Evolutionary conservation across 1,140 invertebrate genomes (phyloP), one percentile per base, ranked within the genome.

Genomic region (Drosophila ambigua): DNA sequence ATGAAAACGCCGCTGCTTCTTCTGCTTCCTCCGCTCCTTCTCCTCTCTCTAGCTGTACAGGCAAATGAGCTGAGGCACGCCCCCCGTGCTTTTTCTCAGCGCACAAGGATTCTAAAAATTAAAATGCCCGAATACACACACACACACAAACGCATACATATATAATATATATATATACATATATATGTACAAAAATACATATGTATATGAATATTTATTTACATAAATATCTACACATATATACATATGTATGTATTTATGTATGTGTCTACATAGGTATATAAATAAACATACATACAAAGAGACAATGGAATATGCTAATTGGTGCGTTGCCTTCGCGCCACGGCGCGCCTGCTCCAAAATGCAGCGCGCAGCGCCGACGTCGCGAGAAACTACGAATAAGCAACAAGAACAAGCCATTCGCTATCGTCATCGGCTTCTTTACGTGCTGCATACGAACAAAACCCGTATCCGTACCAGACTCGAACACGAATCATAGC

Each of bases 251-350:
- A 48, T 41, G 31, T 26, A 0, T 41, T 16, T 31, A 35, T 66
- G 39, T 49, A 39, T 51, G 67, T 53, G 58, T 43, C 35, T 55
- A 54, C 43, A 49, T 46, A 23, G 59, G 55, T 39, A 13, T 39
- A 39, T 39, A 39, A 6, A 28, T 20, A 35, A 9, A 63, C 52
- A 67, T 49, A 72, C 68, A 68, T 50, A 72, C 76, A 69, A 52
- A 60, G 66, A 90, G 67, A 82, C 89, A 91, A 85, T 87, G 84
- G 82, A 81, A 91, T 87, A 91, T 90, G 89, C 89, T 91, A 91
- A 91, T 91, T 91, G 89, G 89, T 89, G 89, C 89, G 76, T 88
- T 91, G 77, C 69, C 79, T 83, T 82, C 87, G 76, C 88, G 55
- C 55, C 63, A 53, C 62, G 62, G 54, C 77, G 71, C 65, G 87